Conservation (phyloP, 2,113 vertebrate genomes). For the Pteruthius melanotis region DNA sequence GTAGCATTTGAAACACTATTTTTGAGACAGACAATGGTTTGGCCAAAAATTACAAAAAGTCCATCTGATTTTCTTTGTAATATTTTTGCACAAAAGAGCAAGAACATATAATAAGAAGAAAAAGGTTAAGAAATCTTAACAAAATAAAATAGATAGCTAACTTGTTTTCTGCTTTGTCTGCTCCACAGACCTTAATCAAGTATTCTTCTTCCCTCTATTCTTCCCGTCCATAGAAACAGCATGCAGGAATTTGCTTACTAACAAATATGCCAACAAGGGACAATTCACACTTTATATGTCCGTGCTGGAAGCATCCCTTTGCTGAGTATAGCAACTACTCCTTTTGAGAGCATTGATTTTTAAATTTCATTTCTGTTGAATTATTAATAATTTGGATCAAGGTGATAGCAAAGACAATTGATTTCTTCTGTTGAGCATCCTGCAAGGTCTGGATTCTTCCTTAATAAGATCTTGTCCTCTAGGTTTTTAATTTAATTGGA, state of each 20-base stretch:
- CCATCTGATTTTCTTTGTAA: background rate
- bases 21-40: background rate
- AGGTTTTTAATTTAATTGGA: conserved; percentile 20
- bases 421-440: conserved; percentile 56
- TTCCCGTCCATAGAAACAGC: background rate
- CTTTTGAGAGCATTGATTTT: conserved; percentile 51
- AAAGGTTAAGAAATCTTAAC: background rate
- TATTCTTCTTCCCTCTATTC: background rate
- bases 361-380: conserved; percentile 60
- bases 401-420: conserved; percentile 61
- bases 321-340: background rate
- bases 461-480: conserved; percentile 8
- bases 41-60: background rate
- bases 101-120: background rate
- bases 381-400: conserved; percentile 69
- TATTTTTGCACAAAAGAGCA: background rate
- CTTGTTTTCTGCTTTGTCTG: background rate
- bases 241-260: background rate
- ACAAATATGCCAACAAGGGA: background rate
- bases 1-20: background rate
- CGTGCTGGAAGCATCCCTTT: background rate
- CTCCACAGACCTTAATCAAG: background rate
- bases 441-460: background rate
- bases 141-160: background rate
- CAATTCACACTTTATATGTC: background rate